Evolutionary conservation across 1,140 invertebrate genomes (phyloP).

Genomic region (Calycopis cecrops): DNA sequence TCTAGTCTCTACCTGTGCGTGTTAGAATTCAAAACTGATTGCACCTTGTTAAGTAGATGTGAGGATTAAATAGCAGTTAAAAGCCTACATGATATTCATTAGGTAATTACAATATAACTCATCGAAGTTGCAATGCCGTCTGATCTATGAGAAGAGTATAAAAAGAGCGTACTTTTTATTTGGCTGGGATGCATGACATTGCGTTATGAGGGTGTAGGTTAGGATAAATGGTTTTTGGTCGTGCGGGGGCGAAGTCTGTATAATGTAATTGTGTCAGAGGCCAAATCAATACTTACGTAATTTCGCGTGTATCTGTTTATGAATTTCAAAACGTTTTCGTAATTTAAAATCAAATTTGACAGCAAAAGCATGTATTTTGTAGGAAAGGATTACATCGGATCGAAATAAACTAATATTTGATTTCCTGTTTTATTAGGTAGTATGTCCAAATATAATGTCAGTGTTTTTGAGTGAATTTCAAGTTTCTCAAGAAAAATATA

Average conservation of each 20-base stretch:
- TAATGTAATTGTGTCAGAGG: slow-evolving; percentile 53
- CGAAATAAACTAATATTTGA: too few species aligned
- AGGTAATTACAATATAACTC: slow-evolving; percentile 44
- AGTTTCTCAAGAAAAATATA: too few species aligned
- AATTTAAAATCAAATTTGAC: too few species aligned
- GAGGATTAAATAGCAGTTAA: slow-evolving; percentile 13
- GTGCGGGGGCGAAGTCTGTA: slow-evolving; percentile 45
- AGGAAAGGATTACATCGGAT: too few species aligned
- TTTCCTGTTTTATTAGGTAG: too few species aligned
- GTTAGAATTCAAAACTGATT: slow-evolving; percentile 31
- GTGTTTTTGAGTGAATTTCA: too few species aligned
- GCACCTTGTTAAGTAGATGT: neutral
- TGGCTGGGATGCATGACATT: slow-evolving; percentile 40
- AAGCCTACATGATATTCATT: slow-evolving; percentile 59
- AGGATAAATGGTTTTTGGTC: slow-evolving; percentile 43
- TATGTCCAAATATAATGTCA: too few species aligned
- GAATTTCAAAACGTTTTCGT: neutral
- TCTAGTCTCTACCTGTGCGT: slow-evolving; percentile 15
- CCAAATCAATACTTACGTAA: slow-evolving; percentile 24
- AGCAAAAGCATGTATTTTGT: too few species aligned
- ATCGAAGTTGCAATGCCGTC: slow-evolving; percentile 13
- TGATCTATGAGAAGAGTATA: neutral
- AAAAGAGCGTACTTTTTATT: slow-evolving; percentile 19
- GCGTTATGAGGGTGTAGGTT: slow-evolving; percentile 45
- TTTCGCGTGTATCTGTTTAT: neutral